These are phyloP conservation scores for Onchidella celtica DNA, from an alignment of 2,888 invertebrate genomes.

Conservation along the genomic window DNA sequence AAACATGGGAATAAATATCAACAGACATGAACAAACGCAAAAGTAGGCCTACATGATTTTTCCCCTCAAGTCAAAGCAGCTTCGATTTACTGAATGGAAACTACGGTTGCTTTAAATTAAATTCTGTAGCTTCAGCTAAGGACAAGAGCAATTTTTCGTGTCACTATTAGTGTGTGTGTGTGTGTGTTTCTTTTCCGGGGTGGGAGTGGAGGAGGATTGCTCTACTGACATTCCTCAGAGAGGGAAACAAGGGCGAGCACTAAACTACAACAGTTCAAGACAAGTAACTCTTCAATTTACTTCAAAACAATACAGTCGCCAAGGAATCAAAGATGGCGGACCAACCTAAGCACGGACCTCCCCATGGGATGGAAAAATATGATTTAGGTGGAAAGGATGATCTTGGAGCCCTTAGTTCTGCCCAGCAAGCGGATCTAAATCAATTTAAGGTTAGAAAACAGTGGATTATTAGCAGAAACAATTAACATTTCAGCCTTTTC, in stretches of 20 bases:
- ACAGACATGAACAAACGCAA: too few species aligned
- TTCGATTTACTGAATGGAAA: too few species aligned
- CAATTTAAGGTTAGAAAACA: conserved; percentile 73
- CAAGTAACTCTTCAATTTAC: too few species aligned
- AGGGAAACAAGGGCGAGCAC: too few species aligned
- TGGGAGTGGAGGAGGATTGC: not conserved
- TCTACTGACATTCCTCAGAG: not conserved
- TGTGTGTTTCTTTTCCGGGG: not conserved
- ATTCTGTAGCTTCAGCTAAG: not conserved
- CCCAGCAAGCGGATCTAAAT: conserved; percentile 78
- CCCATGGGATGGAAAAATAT: conserved; percentile 79
- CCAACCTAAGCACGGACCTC: conserved; percentile 74
- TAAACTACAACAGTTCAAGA: too few species aligned
- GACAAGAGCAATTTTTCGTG: not conserved
- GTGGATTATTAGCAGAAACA: too few species aligned
- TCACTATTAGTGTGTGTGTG: not conserved
- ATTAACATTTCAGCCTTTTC: too few species aligned
- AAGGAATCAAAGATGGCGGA: conserved; percentile 69
- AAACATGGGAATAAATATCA: too few species aligned
- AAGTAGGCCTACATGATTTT: too few species aligned
- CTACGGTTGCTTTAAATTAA: not conserved
- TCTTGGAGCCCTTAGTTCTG: conserved; percentile 77
- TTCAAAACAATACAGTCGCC: too few species aligned
- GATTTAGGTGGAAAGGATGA: conserved; percentile 75
- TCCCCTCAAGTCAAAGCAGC: too few species aligned